Evolutionary conservation across 2,888 invertebrate species (phyloP).

Genomic region (Amphipyra tragopoginis): DNA sequence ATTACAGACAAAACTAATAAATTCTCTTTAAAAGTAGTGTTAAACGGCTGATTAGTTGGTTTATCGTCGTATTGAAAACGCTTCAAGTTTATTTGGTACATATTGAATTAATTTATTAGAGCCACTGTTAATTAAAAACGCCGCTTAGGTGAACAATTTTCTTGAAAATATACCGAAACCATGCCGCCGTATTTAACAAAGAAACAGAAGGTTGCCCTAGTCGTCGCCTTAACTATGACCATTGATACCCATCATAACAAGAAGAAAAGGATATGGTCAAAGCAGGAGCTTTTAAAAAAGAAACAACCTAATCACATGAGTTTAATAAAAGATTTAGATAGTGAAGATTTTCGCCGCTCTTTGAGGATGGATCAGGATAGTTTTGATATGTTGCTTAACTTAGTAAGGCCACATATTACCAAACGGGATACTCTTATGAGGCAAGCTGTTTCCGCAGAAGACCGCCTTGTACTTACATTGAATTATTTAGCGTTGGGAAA

Average conservation of each 20-base stretch:
- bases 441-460: slow-evolving; percentile 13
- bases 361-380: slow-evolving; percentile 7
- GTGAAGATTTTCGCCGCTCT: slow-evolving; percentile 3
- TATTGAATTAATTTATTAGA: no score
- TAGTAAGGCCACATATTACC: slow-evolving; percentile 14
- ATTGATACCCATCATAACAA: not conserved
- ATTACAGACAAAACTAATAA: no score
- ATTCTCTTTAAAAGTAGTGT: no score
- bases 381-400: slow-evolving; percentile 5
- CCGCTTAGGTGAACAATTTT: no score
- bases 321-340: slow-evolving; percentile 5
- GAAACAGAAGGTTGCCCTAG: slow-evolving; percentile 8
- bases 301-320: slow-evolving; percentile 5
- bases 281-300: not conserved
- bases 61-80: no score
- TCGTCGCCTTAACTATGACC: slow-evolving; percentile 4
- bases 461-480: slow-evolving; percentile 10
- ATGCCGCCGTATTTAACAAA: slow-evolving; percentile 11
- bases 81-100: no score
- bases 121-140: no score
- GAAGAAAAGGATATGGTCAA: slow-evolving; percentile 7
- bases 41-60: no score
- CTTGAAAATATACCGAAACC: not conserved
- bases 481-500: slow-evolving; percentile 12
- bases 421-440: slow-evolving; percentile 17